Conservation (phyloP, 2,113 vertebrate species). For the Synchiropus splendidus region DNA sequence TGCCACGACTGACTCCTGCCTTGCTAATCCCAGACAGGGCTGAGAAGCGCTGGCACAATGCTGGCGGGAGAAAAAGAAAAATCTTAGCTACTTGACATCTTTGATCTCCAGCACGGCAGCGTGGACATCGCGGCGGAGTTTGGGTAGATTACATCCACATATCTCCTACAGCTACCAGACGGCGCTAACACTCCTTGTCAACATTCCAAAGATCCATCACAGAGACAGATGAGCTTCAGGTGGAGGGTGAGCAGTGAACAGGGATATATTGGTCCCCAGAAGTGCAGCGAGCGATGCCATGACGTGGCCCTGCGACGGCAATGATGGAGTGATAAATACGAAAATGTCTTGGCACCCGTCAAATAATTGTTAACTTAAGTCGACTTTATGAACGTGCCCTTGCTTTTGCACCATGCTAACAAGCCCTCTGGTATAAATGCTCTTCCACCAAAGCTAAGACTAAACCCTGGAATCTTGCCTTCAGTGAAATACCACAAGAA, state of each 20-base stretch:
- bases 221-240: slow-evolving; percentile 32
- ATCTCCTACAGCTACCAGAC: slow-evolving; percentile 49
- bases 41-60: slow-evolving; percentile 39
- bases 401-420: slow-evolving; percentile 20
- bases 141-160: slow-evolving; percentile 54
- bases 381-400: no score
- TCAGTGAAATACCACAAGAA: no score
- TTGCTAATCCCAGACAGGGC: slow-evolving; percentile 61
- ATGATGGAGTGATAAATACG: slow-evolving; percentile 30
- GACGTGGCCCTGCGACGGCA: slow-evolving; percentile 20
- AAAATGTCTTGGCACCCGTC: slow-evolving; percentile 17
- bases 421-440: slow-evolving; percentile 26
- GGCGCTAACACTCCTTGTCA: slow-evolving; percentile 50
- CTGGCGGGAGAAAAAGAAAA: slow-evolving; percentile 31
- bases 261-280: slow-evolving; percentile 24
- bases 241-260: slow-evolving; percentile 24
- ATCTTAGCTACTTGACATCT: slow-evolving; percentile 38
- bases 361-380: slow-evolving; percentile 24
- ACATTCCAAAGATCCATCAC: slow-evolving; percentile 43
- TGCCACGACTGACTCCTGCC: slow-evolving; percentile 44
- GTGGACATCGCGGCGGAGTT: slow-evolving; percentile 41
- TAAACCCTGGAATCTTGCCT: slow-evolving; percentile 10
- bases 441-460: slow-evolving; percentile 27
- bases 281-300: slow-evolving; percentile 5
- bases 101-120: slow-evolving; percentile 50